phyloP scores from a whole-genome alignment of 2,113 vertebrate genomes.

The Osmerus eperlanus region DNA sequence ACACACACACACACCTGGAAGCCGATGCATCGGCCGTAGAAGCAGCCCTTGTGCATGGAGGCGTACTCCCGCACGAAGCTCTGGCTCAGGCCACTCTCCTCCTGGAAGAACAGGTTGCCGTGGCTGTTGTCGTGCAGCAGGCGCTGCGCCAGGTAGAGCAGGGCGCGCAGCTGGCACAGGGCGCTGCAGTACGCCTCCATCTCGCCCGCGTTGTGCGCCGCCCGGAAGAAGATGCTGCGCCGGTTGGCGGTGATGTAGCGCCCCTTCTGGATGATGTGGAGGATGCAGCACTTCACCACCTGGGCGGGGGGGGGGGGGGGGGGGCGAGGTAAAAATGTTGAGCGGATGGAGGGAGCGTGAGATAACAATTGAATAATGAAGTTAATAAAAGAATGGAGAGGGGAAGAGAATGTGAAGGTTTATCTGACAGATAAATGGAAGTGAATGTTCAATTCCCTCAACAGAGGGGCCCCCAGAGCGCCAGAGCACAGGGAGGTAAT shows the following conservation, averaged over 20 bases:
- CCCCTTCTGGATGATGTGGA: conserved; percentile 86
- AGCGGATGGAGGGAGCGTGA: conserved; percentile 1
- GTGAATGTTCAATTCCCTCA: too few species aligned
- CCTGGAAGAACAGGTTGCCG: conserved; percentile 82
- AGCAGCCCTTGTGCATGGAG: conserved; percentile 89
- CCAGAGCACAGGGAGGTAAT: too few species aligned
- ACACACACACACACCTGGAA: conserved; percentile 78
- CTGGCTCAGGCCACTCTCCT: conserved; percentile 76
- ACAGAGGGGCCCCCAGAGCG: too few species aligned
- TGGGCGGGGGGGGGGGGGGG: conserved; percentile 32
- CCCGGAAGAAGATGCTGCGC: conserved; percentile 86
- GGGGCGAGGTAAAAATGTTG: conserved; percentile 7
- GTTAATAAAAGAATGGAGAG: too few species aligned
- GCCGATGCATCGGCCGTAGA: conserved; percentile 89
- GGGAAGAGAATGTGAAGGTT: too few species aligned
- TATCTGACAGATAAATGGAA: too few species aligned
- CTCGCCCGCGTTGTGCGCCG: conserved; percentile 80
- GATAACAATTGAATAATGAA: neutral
- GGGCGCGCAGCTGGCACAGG: conserved; percentile 83
- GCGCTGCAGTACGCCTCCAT: conserved; percentile 87
- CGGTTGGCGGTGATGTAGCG: conserved; percentile 84
- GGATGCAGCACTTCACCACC: conserved; percentile 83
- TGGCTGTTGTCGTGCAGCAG: conserved; percentile 81
- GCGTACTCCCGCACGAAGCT: conserved; percentile 82
- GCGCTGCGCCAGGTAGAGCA: conserved; percentile 83